These are phyloP conservation scores for Scaptomyza tumidula DNA, from an alignment of 2,888 invertebrate species.

Conservation along the genomic window DNA sequence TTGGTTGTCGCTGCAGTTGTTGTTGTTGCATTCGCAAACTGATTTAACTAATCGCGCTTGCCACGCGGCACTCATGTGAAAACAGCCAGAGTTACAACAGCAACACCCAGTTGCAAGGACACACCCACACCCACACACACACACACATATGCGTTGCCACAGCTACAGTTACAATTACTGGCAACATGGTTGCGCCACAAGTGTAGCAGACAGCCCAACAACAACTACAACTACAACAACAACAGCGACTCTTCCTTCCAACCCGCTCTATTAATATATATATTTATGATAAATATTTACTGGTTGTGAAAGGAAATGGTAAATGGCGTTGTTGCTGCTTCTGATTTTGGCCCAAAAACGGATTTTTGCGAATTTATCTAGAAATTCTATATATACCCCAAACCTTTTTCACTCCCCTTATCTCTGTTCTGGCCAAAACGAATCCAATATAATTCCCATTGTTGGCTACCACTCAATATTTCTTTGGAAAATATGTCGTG, in stretches of 20 bases:
- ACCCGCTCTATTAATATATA: slow-evolving; percentile 18
- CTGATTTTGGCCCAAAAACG: not conserved
- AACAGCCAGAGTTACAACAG: slow-evolving; percentile 43
- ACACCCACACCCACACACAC: slow-evolving; percentile 6
- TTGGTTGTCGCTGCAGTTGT: slow-evolving; percentile 64
- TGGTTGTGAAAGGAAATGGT: slow-evolving; percentile 8
- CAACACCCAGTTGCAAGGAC: slow-evolving; percentile 22
- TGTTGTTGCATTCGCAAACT: slow-evolving; percentile 59
- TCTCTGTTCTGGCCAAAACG: not conserved
- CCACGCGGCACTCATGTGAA: slow-evolving; percentile 64
- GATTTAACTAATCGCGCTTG: slow-evolving; percentile 74
- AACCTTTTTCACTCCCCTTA: too few species aligned
- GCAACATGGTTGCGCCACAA: slow-evolving; percentile 47
- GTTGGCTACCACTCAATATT: not conserved
- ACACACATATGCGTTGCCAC: slow-evolving; percentile 10
- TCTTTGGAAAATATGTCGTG: not conserved
- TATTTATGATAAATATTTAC: slow-evolving; percentile 62
- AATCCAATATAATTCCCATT: too few species aligned
- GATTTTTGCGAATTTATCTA: slow-evolving; percentile 31
- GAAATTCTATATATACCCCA: slow-evolving; percentile 34
- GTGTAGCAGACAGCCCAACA: slow-evolving; percentile 38
- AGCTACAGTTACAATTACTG: slow-evolving; percentile 41
- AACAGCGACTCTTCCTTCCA: not conserved
- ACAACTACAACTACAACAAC: not conserved
- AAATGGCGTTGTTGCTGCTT: slow-evolving; percentile 3